Conservation (phyloP, 2,888 invertebrate species). For the Pristionchus arcanus region DNA sequence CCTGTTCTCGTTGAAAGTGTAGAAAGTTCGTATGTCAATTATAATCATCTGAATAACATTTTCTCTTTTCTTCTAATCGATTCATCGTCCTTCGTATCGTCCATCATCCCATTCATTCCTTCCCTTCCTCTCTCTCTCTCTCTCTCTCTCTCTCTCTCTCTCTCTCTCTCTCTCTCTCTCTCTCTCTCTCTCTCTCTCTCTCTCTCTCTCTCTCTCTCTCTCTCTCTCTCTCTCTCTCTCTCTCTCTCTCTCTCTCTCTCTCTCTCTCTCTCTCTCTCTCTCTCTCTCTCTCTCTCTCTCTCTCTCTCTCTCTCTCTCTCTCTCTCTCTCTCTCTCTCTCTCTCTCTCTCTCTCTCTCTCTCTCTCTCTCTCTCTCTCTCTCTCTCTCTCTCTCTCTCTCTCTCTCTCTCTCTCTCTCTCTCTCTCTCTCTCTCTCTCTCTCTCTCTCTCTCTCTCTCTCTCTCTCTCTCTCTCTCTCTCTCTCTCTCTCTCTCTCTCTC, state of each 20-base stretch:
- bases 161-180: conserved; percentile 28
- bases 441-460: conserved; percentile 5
- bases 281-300: neutral
- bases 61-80: neutral
- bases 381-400: neutral
- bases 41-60: neutral
- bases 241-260: too few relatives aligned
- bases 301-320: conserved; percentile 16
- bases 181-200: conserved; percentile 27
- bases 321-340: neutral
- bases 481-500: neutral
- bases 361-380: too few relatives aligned
- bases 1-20: neutral
- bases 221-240: too few relatives aligned
- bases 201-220: neutral
- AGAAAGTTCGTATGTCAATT: neutral
- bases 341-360: too few relatives aligned
- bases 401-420: neutral
- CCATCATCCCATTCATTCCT: conserved; percentile 18
- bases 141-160: conserved; percentile 45
- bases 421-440: conserved; percentile 18
- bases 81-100: conserved; percentile 3
- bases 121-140: neutral
- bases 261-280: neutral
- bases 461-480: too few relatives aligned